Conservation (phyloP, 2,113 vertebrate species). For the Sinocyclocheilus anshuiensis region DNA sequence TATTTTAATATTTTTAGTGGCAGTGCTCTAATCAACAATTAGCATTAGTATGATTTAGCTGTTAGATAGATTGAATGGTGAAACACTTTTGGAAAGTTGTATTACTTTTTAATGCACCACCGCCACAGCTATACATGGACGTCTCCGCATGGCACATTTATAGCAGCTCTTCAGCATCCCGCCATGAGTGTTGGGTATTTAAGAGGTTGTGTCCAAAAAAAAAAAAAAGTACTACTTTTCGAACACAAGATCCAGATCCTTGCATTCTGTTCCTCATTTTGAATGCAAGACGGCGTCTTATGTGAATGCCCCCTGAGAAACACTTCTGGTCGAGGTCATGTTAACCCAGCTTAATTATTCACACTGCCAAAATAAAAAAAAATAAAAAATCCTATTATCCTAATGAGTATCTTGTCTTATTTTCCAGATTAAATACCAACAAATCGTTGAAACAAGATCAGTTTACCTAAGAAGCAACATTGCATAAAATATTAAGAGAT, state of each 20-base stretch:
- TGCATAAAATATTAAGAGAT: background rate
- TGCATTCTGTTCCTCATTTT: background rate
- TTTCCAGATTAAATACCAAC: background rate
- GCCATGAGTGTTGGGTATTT: too few relatives aligned
- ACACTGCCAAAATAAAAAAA: background rate
- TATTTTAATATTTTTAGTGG: background rate
- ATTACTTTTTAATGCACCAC: background rate
- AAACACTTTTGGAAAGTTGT: background rate
- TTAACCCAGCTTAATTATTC: background rate
- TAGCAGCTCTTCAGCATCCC: too few relatives aligned
- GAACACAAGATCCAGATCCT: background rate
- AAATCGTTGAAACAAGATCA: background rate
- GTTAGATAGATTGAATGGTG: background rate
- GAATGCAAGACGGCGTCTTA: background rate
- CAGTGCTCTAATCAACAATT: background rate
- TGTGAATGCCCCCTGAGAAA: background rate
- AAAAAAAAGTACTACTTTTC: background rate
- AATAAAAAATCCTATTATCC: background rate
- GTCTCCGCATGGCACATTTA: too few relatives aligned
- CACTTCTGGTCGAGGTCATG: background rate
- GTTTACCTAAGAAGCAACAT: background rate
- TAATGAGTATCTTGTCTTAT: background rate
- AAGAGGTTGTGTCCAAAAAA: too few relatives aligned
- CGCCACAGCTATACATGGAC: background rate
- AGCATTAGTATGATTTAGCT: background rate